Evolutionary conservation across 2,888 invertebrate species (phyloP), one percentile per base, ranked within the genome.

Genomic region (Tubulanus polymorphus): DNA sequence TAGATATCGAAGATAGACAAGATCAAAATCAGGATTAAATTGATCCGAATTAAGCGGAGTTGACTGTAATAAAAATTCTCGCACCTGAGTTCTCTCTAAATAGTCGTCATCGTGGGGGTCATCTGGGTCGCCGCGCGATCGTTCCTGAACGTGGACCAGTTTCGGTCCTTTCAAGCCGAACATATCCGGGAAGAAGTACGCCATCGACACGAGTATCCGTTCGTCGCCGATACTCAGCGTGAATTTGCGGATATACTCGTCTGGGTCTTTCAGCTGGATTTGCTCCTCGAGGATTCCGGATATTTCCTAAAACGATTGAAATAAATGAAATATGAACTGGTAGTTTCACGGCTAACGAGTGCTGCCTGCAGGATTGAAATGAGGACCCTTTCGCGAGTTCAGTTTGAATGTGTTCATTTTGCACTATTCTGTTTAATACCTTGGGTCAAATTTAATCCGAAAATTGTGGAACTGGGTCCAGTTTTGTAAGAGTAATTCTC

Each of bases 31-130:
- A n/a, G n/a, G n/a, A n/a, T n/a, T n/a, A n/a, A n/a, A n/a, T n/a
- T n/a, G n/a, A n/a, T n/a, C n/a, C n/a, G n/a, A n/a, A n/a, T n/a
- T n/a, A n/a, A n/a, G n/a, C n/a, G n/a, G n/a, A n/a, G n/a, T n/a
- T n/a, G n/a, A n/a, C n/a, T n/a, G n/a, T n/a, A n/a, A n/a, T n/a
- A n/a, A n/a, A n/a, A n/a, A n/a, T n/a, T n/a, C n/a, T n/a, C n/a
- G n/a, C 23, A 20, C 20, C 61, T 68, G 66, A 5, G 91, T 94
- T 81, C 94, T 94, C 61, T 91, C 83, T 12, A 95, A 81, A 74
- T 92, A 95, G 72, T 90, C 89, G 15, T 91, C 91, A 82, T 95
- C 94, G 74, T 92, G 91, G 2, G 93, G 93, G 80, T 95, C 95
- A 78, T 93, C 92, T 0, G 93, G 87, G 73, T 94, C 93, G 2